Conservation (phyloP, 1,140 invertebrate genomes). For the Trichonephila clavata region DNA sequence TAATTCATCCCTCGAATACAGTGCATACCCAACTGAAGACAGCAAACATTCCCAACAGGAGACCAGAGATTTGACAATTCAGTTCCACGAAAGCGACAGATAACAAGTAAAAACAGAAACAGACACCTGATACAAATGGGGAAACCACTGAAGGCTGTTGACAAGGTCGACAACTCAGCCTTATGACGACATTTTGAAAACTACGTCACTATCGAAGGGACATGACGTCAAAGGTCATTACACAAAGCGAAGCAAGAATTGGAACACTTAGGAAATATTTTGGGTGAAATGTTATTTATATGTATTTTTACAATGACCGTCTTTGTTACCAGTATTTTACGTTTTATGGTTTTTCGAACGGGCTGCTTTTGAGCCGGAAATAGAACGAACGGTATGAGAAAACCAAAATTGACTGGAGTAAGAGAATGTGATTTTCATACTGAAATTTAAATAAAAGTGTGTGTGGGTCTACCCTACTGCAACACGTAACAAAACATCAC, state of each 20-base stretch:
- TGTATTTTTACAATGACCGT: neutral
- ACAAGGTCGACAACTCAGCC: conserved; percentile 48
- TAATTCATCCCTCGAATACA: too few species aligned
- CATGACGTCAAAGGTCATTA: conserved; percentile 36
- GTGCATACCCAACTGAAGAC: too few species aligned
- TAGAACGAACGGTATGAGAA: neutral
- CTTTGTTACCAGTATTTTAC: too few species aligned
- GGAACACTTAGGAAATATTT: neutral
- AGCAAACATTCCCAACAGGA: neutral
- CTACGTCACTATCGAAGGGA: conserved; percentile 31
- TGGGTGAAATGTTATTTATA: neutral
- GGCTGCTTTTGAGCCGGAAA: neutral
- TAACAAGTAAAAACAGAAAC: neutral
- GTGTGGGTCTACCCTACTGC: too few species aligned
- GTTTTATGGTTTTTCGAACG: too few species aligned
- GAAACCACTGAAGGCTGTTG: conserved; percentile 49
- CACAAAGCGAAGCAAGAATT: neutral
- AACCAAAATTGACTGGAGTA: neutral
- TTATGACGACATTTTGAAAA: conserved; percentile 48
- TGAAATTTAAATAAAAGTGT: too few species aligned
- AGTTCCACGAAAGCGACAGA: neutral
- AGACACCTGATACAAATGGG: neutral
- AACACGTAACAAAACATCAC: too few species aligned
- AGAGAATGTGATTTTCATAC: too few species aligned
- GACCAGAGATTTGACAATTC: neutral